phyloP scores from a whole-genome alignment of 1,140 invertebrate genomes.

The Micrasema longulum region DNA sequence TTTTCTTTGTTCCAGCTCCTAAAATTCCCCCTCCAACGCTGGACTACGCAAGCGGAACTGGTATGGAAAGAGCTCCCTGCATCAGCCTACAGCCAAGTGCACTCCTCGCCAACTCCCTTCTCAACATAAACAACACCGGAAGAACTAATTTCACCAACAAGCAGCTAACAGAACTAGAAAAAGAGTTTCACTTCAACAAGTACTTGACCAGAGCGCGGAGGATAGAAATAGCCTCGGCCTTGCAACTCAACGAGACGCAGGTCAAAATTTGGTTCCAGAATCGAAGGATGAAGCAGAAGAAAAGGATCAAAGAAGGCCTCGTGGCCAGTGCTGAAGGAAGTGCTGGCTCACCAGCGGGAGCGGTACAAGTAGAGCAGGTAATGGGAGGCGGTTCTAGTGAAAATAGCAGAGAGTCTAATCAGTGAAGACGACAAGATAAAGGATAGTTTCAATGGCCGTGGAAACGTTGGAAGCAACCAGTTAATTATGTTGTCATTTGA shows the following conservation, averaged over 20 bases:
- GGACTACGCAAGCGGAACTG: slow-evolving; percentile 57
- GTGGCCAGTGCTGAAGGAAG: slow-evolving; percentile 64
- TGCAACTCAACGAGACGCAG: slow-evolving; percentile 97
- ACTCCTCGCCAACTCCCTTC: slow-evolving; percentile 65
- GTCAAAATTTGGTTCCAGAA: slow-evolving; percentile 95
- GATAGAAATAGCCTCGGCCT: slow-evolving; percentile 96
- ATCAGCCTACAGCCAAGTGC: slow-evolving; percentile 58
- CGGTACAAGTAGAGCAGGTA: slow-evolving; percentile 55
- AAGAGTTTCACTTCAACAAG: slow-evolving; percentile 99
- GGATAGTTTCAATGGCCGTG: too few species aligned
- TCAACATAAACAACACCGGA: slow-evolving; percentile 84
- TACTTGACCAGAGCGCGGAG: slow-evolving; percentile 95
- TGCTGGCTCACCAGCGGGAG: slow-evolving; percentile 58
- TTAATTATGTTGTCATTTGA: too few species aligned
- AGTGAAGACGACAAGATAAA: slow-evolving; percentile 25
- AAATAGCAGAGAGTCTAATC: slow-evolving; percentile 73
- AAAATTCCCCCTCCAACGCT: slow-evolving; percentile 73
- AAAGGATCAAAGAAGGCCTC: slow-evolving; percentile 91
- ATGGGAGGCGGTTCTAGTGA: slow-evolving; percentile 68
- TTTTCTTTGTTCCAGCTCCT: slow-evolving; percentile 71
- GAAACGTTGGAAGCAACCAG: too few species aligned
- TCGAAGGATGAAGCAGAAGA: slow-evolving; percentile 93
- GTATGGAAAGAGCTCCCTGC: slow-evolving; percentile 56
- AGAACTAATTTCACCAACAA: slow-evolving; percentile 99
- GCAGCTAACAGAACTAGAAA: slow-evolving; percentile 97